Base-by-base conservation (phyloP, 2,113 vertebrate species). In the Dissostichus mawsoni region DNA sequence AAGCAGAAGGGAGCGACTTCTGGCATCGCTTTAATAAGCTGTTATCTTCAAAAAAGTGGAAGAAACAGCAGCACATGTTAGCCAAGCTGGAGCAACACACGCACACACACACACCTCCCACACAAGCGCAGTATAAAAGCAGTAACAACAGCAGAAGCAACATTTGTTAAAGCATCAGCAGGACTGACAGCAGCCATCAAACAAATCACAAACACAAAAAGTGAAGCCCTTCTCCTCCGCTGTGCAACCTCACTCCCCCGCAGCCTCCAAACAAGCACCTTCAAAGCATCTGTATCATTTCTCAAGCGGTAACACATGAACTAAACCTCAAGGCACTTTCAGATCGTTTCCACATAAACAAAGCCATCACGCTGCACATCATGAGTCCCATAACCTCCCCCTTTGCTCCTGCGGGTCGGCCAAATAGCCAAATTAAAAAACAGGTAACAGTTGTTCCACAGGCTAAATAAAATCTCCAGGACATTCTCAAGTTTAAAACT, bases 121-220 rank as follows among this genome's bases (percentile, higher is more conserved):
- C 88, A 65, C 29, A 56, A 23, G 5, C 69, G 59, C 65, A 69
- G 58, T 10, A 78, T 66, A 74, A 87, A 83, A 82, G 69, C 85
- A 72, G 44, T 10, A 69, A 70, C 71, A 58, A 69, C 25, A 47
- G 44, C 5, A 0, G 67, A 25, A 18, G 18, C 52, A 70, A 36
- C 50, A 48, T 78, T 80, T 77, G 69, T 77, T 66, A 74, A 76
- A 74, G 55, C 76, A 75, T 84, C 81, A 63, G 7, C 29, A 25
- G 64, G 74, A 88, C 82, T 76, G 78, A 85, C 80, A 85, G 69
- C 62, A 87, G 69, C 56, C 36, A 62, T 7, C n/a, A 6, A 76
- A 78, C 66, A 78, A 83, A 78, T 75, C 52, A 65, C 67, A 88
- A 69, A 76, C 50, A 80, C 52, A 87, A 80, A 77, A 25, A 55